Evolutionary conservation across 2,113 vertebrate genomes (phyloP).

Genomic region (Bettongia penicillata): DNA sequence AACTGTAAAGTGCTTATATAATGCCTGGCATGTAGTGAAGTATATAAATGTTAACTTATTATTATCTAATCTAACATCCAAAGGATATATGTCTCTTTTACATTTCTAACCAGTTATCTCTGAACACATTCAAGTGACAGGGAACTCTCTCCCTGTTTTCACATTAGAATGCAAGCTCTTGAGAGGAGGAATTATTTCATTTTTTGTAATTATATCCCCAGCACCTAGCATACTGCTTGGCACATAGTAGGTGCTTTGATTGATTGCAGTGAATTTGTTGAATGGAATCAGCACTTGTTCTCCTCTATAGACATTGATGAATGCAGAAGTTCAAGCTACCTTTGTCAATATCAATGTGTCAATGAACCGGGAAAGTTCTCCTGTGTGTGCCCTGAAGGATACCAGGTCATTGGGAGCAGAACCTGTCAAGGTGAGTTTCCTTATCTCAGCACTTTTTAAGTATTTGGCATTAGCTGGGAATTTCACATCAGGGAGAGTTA

Average conservation of each 20-base stretch:
- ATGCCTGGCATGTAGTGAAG: background rate
- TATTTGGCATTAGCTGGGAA: constrained; percentile 38
- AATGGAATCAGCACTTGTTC: constrained; percentile 24
- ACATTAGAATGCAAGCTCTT: background rate
- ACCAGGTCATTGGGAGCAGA: constrained; percentile 92
- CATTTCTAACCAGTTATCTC: background rate
- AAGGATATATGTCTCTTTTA: background rate
- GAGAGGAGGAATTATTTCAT: background rate
- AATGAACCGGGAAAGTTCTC: constrained; percentile 94
- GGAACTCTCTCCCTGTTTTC: background rate
- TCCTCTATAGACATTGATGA: constrained; percentile 91
- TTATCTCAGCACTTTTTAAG: constrained; percentile 23
- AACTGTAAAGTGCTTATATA: background rate
- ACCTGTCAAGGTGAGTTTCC: constrained; percentile 91
- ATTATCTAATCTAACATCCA: background rate
- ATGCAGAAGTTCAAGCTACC: constrained; percentile 93
- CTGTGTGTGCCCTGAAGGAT: constrained; percentile 94
- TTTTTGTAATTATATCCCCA: background rate
- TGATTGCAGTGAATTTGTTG: background rate
- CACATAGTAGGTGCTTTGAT: background rate
- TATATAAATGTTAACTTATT: background rate
- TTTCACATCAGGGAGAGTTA: background rate
- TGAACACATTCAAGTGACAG: background rate
- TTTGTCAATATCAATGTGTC: constrained; percentile 95
- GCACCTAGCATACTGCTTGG: background rate